Percentiles rank a stretch among this genome's conserved stretches.
phyloP scores from a whole-genome alignment of 2,888 invertebrate species.

The Callyntrura guangdongensis region DNA sequence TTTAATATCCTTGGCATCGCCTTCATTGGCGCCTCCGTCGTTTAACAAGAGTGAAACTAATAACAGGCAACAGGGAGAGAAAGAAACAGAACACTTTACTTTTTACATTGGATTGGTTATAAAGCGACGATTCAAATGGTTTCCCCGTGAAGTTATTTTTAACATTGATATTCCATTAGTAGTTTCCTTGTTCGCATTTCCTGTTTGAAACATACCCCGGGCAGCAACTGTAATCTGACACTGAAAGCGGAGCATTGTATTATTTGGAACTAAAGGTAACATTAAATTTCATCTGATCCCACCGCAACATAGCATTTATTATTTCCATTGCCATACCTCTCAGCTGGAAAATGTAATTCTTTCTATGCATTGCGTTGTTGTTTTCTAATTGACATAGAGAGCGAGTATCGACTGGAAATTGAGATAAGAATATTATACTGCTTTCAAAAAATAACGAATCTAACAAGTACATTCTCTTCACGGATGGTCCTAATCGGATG shows the following conservation, averaged over 20 bases:
- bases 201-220: not conserved
- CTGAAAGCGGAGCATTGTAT: not conserved
- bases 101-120: no score
- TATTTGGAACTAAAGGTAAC: not conserved
- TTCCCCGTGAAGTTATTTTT: no score
- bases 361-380: conserved; percentile 7
- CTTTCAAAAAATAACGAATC: conserved; percentile 3
- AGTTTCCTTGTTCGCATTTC: not conserved
- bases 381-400: not conserved
- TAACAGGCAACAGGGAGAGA: no score
- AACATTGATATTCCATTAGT: not conserved
- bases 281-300: conserved; percentile 27
- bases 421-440: not conserved
- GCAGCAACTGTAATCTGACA: not conserved
- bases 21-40: not conserved
- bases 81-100: no score
- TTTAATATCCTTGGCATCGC: not conserved
- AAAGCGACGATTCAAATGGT: no score
- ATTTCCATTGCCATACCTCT: not conserved
- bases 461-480: not conserved
- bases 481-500: conserved; percentile 17
- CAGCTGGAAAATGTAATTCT: conserved; percentile 9
- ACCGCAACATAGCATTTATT: not conserved
- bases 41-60: no score
- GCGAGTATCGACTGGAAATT: conserved; percentile 32